Evolutionary conservation across 2,113 vertebrate genomes (phyloP), one percentile per base, ranked within the genome.

Genomic region (Malaclemys terrapin): DNA sequence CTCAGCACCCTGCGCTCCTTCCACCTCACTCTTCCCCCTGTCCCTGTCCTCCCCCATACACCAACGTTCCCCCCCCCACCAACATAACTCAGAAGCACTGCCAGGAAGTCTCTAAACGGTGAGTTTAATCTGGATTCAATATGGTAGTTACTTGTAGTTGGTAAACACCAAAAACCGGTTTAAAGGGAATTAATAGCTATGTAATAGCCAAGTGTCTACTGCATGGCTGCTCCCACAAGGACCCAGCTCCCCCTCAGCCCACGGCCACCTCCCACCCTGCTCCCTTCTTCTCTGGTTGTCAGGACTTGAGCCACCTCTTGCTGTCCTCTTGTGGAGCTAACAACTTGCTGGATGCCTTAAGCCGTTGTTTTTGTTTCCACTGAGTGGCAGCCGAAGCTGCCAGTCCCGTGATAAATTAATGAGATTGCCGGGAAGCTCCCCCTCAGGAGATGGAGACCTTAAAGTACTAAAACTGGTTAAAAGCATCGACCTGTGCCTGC

Each of bases 51-150:
- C 25, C 19, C 20, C 16, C 31, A 1, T 2, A 17, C 13, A 13
- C 20, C 20, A 42, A 10, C 42, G 4, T 57, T 16, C 29, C 76
- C 38, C 65, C 19, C 47, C 24, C 24, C 50, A 24, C 52, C 52
- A 86, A 3, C 19, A 80, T 29, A 78, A 49, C 50, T 89, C 69
- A 45, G 83, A 69, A 1, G 1, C 2, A 16, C 42, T 72, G 82
- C 45, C 38, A n/a, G 24, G 90, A 85, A 90, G 47, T 85, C 80
- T 94, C 88, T 82, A 87, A 91, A 97, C 79, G 1, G 69, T 65
- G 89, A 80, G 52, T 62, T 90, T 89, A 49, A 89, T 95, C 94
- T 80, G 5, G 0, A 86, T 80, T 90, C 85, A 95, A 92, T 78
- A 85, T 81, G 84, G 45, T 16, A 79, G 42, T 91, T 82, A 85